Base-by-base conservation (phyloP, 2,888 invertebrate species). In the Drosophila cognata region DNA sequence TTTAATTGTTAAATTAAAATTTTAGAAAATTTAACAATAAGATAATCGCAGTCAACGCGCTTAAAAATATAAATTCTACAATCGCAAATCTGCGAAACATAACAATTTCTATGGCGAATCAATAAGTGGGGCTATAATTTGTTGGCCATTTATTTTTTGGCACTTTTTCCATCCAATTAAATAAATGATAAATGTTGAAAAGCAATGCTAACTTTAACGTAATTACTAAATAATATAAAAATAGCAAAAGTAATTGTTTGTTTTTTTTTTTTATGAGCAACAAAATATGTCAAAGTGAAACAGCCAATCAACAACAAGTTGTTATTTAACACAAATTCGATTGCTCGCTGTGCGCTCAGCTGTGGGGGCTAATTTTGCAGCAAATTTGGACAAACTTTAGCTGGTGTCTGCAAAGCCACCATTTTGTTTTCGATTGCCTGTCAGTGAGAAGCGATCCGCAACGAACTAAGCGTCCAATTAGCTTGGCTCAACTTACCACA, bases 401-500 rank as follows among this genome's bases (percentile, higher is more conserved):
- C 16, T 13, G 38, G 16, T 33, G 41, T 64, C 33, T 53, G 31
- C 16, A 8, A 25, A 36, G 74, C 56, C 52, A 57, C 74, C 70
- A 74, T 75, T 74, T 74, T 74, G 59, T 63, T 33, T 58, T 50
- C 33, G 35, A 53, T 67, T 61, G 25, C 33, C 31, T n/a, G 52
- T 58, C 35, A 35, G 38, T 29, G 41, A 13, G 43, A 35, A 13
- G 59, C 71, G 57, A 67, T 71, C 59, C 64, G 43, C 67, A 29
- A n/a, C 48, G n/a, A 77, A 64, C 72, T 72, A 73, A 78, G 71
- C 72, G 64, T 82, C 75, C 84, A 82, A 82, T 83, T 83, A 83
- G 78, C 81, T 67, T 36, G 58, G 64, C 70, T 70, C 64, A 61
- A 57, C 41, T 57, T 56, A 56, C 31, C 21, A 41, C 35, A n/a